Evolutionary conservation across 1,140 invertebrate species (phyloP), one percentile per base, ranked within the genome.

Genomic region (Achatina immaculata): DNA sequence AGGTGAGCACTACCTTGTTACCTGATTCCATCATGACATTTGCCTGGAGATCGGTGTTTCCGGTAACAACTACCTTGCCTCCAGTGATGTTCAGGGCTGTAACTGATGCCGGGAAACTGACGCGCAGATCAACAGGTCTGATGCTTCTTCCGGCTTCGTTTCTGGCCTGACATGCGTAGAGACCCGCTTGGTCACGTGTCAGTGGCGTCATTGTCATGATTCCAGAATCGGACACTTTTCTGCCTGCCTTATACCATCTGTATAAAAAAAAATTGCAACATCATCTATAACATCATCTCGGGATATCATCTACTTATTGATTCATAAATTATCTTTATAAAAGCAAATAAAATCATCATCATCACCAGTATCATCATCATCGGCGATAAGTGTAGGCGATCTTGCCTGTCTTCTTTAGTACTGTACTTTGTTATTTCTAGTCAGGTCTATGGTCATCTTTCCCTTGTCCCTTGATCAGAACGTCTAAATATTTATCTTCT

Each of bases 121-220:
- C 42, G 24, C 76, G 58, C 36, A 78, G 14, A 7, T 78, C 76
- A n/a, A 78, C 76, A 31, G 76, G 76, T 24, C 68, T 78, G 28
- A 78, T 78, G 31, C 76, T 78, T 28, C 58, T 42, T 28, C 76
- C 76, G 0, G 42, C 76, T 6, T 68, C 58, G 43, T 78, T 78
- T n/a, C 65, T 68, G n/a, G 76, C 76, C 62, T 78, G 76, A 78
- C 76, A 78, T 31, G 76, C 76, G 62, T 78, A 78, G 1, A 78
- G 43, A 3, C 76, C 76, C 1, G 76, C 76, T 36, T 78, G 11
- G n/a, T 66, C 36, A 16, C 62, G 14, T 28, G 58, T 36, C 31
- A 78, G 16, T 0, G 36, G 7, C 36, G 62, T 43, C 42, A 78
- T 68, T 0, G 28, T 16, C 34, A 78, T 36, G 14, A 31, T 21